Evolutionary conservation across 1,140 invertebrate genomes (phyloP), one percentile per base, ranked within the genome.

Genomic region (Heliconius hermathena): DNA sequence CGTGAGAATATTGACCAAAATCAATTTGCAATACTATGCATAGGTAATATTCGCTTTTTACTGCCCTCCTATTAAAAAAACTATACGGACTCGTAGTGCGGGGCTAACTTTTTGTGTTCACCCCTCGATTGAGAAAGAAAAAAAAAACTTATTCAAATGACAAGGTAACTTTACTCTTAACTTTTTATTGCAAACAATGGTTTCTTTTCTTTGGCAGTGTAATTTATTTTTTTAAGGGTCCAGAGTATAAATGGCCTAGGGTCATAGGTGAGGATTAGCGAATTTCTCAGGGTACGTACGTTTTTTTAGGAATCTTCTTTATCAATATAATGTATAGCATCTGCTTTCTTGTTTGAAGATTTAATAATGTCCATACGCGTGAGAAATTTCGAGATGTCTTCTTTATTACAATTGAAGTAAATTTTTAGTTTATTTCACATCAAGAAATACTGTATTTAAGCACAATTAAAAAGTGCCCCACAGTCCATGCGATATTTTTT

Each of bases 151-250:
- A 93, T 92, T 93, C 91, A 93, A 93, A 92, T 93, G 77, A 83
- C 85, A 88, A 88, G 84, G 89, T 88, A 90, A 90, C 86, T 81
- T 77, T 89, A 88, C 87, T 88, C 87, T 85, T 82, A 81, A 87
- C 84, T 92, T 92, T 93, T 93, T 91, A 81, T 76, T 26, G 38
- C 89, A 90, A 92, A 93, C 91, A 93, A 93, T 89, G 57, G 83
- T 76, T 78, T 81, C 85, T 87, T 91, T 90, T 90, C 89, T 91
- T 90, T 76, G 85, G 81, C 54, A 81, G 74, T 85, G 87, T 93
- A 91, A 93, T 91, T 91, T 89, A 90, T 93, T 93, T 92, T 93
- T 93, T 92, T 89, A 88, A 88, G 84, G 84, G 90, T 90, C 89
- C 88, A 87, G 76, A 75, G 77, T 72, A 75, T 75, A 82, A 88